Percentiles rank a stretch among this genome's conserved stretches.
These are phyloP conservation scores for Cricetomys ansorgei DNA, from an alignment of 2,113 vertebrate species.

Conservation along the genomic window DNA sequence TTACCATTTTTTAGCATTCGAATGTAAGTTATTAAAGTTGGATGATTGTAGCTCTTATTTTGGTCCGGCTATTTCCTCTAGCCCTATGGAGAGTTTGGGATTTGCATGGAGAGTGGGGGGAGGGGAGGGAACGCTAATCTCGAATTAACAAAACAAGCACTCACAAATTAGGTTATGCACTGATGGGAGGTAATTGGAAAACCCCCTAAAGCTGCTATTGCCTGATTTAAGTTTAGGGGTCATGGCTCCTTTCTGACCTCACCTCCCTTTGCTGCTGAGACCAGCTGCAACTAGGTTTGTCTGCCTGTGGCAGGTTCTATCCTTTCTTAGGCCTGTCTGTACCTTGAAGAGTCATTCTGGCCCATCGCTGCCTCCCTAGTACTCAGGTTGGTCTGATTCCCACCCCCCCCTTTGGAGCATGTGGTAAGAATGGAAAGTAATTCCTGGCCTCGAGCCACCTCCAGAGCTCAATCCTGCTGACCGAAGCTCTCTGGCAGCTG, in stretches of 20 bases:
- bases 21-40: slow-evolving; percentile 81
- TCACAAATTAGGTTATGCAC: background rate
- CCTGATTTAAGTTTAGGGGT: background rate
- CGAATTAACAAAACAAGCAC: slow-evolving; percentile 40
- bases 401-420: background rate
- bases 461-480: slow-evolving; percentile 56
- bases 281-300: background rate
- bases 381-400: background rate
- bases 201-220: background rate
- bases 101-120: background rate
- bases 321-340: background rate
- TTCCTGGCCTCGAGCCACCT: slow-evolving; percentile 46
- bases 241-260: background rate
- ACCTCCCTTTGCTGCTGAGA: background rate
- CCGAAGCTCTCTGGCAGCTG: background rate
- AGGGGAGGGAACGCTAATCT: background rate
- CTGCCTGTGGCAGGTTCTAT: background rate
- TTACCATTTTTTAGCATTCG: slow-evolving; percentile 56
- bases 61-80: slow-evolving; percentile 53
- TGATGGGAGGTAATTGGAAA: background rate
- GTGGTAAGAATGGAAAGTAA: slow-evolving; percentile 53
- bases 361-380: background rate
- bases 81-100: background rate
- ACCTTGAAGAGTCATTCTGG: background rate
- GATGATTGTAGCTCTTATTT: slow-evolving; percentile 30